Percentiles rank a stretch among this genome's conserved stretches.
Conservation (phyloP, 2,888 invertebrate species). For the Trachelus troglodyta region DNA sequence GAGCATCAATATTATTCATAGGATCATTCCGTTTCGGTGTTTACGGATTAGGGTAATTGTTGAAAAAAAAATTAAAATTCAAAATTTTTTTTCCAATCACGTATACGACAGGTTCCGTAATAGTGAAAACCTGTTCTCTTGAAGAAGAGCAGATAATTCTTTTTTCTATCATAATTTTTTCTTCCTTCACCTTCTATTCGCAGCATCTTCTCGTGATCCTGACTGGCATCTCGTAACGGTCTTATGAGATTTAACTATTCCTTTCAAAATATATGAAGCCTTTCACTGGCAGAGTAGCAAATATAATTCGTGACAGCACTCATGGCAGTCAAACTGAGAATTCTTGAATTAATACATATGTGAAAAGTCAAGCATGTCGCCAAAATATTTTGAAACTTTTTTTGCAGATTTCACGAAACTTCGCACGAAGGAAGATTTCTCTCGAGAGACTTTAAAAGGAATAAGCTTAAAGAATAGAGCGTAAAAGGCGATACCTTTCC, state of each 20-base stretch:
- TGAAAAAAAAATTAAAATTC: background rate
- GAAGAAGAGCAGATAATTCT: background rate
- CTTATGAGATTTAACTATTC: background rate
- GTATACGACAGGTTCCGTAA: background rate
- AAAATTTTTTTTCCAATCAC: background rate
- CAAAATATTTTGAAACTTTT: background rate
- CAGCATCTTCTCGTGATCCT: background rate
- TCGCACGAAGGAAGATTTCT: background rate
- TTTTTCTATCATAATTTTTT: background rate
- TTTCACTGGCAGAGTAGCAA: background rate
- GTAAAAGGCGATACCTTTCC: background rate
- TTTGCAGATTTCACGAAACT: background rate
- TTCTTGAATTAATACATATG: background rate
- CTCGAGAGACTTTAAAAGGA: background rate
- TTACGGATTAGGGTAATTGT: background rate
- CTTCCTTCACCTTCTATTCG: background rate
- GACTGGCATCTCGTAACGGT: background rate
- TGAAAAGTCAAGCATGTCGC: background rate
- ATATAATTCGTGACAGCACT: background rate
- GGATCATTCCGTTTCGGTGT: background rate
- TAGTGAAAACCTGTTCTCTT: background rate
- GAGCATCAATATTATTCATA: background rate
- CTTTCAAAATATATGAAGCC: background rate
- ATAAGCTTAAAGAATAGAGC: background rate
- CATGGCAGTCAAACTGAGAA: background rate